These are phyloP conservation scores for Menidia beryllina DNA, from an alignment of 2,113 vertebrate species.

Conservation along the genomic window DNA sequence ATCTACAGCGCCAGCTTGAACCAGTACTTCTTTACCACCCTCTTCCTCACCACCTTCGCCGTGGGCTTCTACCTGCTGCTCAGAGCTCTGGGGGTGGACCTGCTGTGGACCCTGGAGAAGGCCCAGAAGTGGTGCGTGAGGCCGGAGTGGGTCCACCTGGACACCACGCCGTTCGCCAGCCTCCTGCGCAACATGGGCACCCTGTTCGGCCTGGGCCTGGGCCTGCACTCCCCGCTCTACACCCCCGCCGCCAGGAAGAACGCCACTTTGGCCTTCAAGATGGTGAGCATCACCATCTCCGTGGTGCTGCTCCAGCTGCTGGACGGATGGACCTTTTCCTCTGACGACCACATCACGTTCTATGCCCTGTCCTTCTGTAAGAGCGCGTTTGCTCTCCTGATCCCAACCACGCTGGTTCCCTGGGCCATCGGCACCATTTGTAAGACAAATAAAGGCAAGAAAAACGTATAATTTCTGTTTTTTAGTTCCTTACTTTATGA, in stretches of 20 bases:
- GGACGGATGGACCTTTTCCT: constrained; percentile 87
- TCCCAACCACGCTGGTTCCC: constrained; percentile 76
- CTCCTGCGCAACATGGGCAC: constrained; percentile 94
- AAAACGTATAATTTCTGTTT: constrained; percentile 52
- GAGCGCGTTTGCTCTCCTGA: constrained; percentile 84
- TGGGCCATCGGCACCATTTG: constrained; percentile 52
- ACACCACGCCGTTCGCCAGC: constrained; percentile 93
- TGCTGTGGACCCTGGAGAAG: constrained; percentile 94
- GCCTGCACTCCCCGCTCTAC: constrained; percentile 90
- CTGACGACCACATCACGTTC: constrained; percentile 83
- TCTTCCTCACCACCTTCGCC: constrained; percentile 90
- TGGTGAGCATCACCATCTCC: constrained; percentile 79
- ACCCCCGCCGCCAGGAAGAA: constrained; percentile 77
- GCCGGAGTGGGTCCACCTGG: constrained; percentile 93
- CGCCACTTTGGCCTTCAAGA: constrained; percentile 70
- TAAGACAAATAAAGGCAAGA: constrained; percentile 32
- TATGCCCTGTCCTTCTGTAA: constrained; percentile 93
- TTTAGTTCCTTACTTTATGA: background rate
- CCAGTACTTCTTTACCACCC: constrained; percentile 85
- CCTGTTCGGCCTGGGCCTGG: constrained; percentile 94
- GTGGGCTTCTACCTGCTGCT: constrained; percentile 93
- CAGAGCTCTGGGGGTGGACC: constrained; percentile 86
- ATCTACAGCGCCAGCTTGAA: constrained; percentile 90
- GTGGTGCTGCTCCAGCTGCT: constrained; percentile 86
- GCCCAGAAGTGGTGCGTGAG: constrained; percentile 89